Conservation (phyloP, 2,113 vertebrate species). For the Tyrannus savana region DNA sequence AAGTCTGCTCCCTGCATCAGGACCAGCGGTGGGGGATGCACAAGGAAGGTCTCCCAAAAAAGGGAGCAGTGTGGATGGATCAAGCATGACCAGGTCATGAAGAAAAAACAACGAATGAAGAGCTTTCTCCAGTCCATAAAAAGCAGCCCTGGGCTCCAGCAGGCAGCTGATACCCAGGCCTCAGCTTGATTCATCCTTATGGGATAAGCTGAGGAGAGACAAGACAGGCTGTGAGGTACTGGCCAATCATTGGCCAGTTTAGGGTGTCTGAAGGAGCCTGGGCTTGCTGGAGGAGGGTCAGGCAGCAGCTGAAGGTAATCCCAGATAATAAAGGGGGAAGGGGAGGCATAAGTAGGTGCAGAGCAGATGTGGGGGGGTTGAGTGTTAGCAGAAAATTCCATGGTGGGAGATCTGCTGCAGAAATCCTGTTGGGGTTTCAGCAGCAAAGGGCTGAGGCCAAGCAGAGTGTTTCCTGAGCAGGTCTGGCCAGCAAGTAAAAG, state of each 20-base stretch:
- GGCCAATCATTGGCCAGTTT: neutral
- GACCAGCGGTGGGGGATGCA: rapidly evolving
- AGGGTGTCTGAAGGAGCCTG: neutral
- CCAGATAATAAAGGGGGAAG: neutral
- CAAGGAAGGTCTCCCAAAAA: neutral
- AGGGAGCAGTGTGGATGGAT: neutral
- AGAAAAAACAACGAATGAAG: neutral
- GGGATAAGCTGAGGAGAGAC: neutral
- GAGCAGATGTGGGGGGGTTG: neutral
- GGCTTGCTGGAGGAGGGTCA: neutral
- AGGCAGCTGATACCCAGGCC: neutral
- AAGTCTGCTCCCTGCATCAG: neutral
- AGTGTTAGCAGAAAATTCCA: neutral
- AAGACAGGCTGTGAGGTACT: neutral
- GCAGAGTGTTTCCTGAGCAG: neutral
- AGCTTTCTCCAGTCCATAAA: neutral
- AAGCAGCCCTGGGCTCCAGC: neutral
- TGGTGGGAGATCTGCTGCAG: neutral
- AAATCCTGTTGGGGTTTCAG: rapidly evolving
- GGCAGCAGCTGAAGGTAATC: neutral
- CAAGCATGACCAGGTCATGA: rapidly evolving
- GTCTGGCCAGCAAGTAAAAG: neutral
- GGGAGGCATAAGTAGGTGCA: neutral
- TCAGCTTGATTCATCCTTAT: neutral
- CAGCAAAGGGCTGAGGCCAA: neutral